Conservation (phyloP, 2,888 invertebrate species). For the Chirona hameri region DNA sequence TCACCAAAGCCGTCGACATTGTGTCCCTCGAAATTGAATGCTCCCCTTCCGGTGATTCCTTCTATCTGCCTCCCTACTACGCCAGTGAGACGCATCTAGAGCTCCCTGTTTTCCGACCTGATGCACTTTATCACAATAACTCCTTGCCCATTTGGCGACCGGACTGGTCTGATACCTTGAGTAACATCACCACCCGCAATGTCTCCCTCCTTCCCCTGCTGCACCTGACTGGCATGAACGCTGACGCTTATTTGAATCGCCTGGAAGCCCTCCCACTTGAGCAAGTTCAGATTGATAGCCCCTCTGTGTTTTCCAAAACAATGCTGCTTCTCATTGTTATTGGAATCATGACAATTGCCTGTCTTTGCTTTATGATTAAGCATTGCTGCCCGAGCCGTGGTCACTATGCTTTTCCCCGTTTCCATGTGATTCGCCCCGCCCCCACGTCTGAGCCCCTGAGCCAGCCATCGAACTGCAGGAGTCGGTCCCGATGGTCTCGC, state of each 20-base stretch:
- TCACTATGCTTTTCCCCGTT: no score
- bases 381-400: not conserved
- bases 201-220: not conserved
- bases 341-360: not conserved
- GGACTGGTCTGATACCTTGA: not conserved
- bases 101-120: not conserved
- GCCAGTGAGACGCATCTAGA: not conserved
- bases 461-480: no score
- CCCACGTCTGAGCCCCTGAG: no score
- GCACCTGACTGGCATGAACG: not conserved
- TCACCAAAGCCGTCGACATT: not conserved
- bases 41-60: not conserved
- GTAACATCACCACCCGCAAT: not conserved
- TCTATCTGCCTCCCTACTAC: not conserved
- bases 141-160: not conserved
- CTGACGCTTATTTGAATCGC: not conserved
- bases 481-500: no score
- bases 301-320: not conserved
- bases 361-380: not conserved
- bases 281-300: not conserved
- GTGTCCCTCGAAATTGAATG: not conserved
- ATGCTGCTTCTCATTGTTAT: not conserved
- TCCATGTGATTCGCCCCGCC: no score
- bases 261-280: not conserved
- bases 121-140: not conserved